A percentile compares a stretch with the other conserved stretches of the same genome.
Evolutionary conservation across 1,140 invertebrate genomes (phyloP).

Genomic region (Zaprionus camerounensis): DNA sequence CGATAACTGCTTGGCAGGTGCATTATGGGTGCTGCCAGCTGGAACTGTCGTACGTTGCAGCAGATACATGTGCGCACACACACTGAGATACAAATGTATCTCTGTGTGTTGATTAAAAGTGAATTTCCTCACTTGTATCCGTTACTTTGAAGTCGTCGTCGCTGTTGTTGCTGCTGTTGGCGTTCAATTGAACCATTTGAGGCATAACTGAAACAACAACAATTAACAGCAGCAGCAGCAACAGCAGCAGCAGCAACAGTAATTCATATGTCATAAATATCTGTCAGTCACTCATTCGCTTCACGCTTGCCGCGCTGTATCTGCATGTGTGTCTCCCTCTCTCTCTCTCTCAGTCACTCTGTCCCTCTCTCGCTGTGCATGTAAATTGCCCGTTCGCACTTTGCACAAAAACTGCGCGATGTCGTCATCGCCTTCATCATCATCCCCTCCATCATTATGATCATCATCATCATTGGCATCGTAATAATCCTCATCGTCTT

Average conservation of each 20-base stretch:
- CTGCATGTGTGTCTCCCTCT: conserved; percentile 25
- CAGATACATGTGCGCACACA: conserved; percentile 10
- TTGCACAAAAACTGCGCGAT: conserved; percentile 73
- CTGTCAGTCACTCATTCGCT: conserved; percentile 67
- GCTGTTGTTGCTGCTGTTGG: conserved; percentile 24
- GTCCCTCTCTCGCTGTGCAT: conserved; percentile 32
- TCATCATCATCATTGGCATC: conserved; percentile 20
- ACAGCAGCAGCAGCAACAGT: conserved; percentile 41
- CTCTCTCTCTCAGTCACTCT: conserved; percentile 24
- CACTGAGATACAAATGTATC: conserved; percentile 40
- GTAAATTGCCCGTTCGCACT: conserved; percentile 66
- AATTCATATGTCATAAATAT: conserved; percentile 82
- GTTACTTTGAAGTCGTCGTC: conserved; percentile 65
- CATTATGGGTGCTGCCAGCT: conserved; percentile 18
- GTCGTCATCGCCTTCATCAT: conserved; percentile 62
- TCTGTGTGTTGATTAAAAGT: conserved; percentile 39
- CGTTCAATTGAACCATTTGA: conserved; percentile 73
- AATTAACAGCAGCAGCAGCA: conserved; percentile 44
- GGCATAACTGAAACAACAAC: conserved; percentile 47
- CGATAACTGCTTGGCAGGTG: conserved; percentile 30
- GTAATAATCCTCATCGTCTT: conserved; percentile 44
- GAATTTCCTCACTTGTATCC: conserved; percentile 58
- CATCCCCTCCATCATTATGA: conserved; percentile 27
- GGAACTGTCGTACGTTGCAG: conserved; percentile 9
- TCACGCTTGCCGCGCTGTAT: conserved; percentile 26